These are phyloP conservation scores for Microcebus murinus DNA, from an alignment of 2,113 vertebrate species.

Conservation along the genomic window DNA sequence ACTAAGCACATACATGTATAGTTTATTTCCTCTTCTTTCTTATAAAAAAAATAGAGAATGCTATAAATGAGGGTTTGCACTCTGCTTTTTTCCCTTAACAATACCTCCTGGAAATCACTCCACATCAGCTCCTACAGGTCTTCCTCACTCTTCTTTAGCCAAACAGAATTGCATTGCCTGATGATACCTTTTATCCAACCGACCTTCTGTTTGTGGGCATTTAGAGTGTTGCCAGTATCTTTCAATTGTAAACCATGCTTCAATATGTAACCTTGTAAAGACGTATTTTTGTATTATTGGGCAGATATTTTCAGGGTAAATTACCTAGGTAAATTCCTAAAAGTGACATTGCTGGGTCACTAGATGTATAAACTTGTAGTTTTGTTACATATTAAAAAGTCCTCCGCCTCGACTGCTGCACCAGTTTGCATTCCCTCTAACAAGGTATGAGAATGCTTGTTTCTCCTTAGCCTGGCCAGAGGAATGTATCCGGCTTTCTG, in stretches of 20 bases:
- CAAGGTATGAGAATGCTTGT: not conserved
- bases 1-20: not conserved
- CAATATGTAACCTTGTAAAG: not conserved
- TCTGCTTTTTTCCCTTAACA: not conserved
- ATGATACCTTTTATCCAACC: not conserved
- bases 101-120: not conserved
- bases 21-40: conserved; percentile 16
- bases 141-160: not conserved
- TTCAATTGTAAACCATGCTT: not conserved
- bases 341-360: not conserved
- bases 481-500: not conserved
- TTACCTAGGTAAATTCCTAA: not conserved
- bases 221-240: not conserved
- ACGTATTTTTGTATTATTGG: not conserved
- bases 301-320: not conserved
- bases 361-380: not conserved
- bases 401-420: not conserved
- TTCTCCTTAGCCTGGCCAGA: not conserved
- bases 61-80: not conserved
- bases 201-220: not conserved
- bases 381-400: not conserved
- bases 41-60: not conserved
- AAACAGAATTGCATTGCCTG: accelerated
- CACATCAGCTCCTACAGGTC: not conserved
- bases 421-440: not conserved